Conservation (phyloP, 1,140 invertebrate genomes). For the Drosophila chauvacae region DNA sequence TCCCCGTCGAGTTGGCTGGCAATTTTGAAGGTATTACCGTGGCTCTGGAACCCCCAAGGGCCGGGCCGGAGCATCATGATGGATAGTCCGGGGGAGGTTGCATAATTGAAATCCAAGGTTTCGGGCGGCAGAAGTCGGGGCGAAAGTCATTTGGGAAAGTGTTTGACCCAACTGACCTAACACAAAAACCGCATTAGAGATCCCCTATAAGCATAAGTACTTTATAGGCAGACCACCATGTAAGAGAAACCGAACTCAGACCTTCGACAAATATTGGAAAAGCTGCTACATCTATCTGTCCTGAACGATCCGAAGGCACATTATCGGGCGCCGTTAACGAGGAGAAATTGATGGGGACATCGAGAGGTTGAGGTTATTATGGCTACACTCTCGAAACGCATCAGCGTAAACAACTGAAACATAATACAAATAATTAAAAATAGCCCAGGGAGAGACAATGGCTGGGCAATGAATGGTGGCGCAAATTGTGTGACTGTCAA, state of each 20-base stretch:
- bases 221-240: slow-evolving; percentile 61
- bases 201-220: slow-evolving; percentile 9
- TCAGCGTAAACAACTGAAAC: slow-evolving; percentile 68
- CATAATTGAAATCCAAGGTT: slow-evolving; percentile 40
- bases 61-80: slow-evolving; percentile 34
- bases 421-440: slow-evolving; percentile 83
- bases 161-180: slow-evolving; percentile 63
- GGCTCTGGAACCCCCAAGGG: slow-evolving; percentile 26
- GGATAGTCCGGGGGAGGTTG: slow-evolving; percentile 20
- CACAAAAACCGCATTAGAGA: slow-evolving; percentile 67
- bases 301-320: slow-evolving; percentile 41
- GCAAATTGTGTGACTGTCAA: slow-evolving; percentile 39
- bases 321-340: slow-evolving; percentile 65
- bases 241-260: slow-evolving; percentile 54
- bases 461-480: slow-evolving; percentile 19
- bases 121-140: slow-evolving; percentile 38
- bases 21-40: slow-evolving; percentile 63
- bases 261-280: slow-evolving; percentile 69
- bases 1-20: slow-evolving; percentile 25
- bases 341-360: slow-evolving; percentile 40
- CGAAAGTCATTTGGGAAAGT: slow-evolving; percentile 41
- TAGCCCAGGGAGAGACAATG: slow-evolving; percentile 58
- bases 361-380: slow-evolving; percentile 28
- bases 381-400: slow-evolving; percentile 50
- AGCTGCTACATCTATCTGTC: slow-evolving; percentile 46